Base-by-base conservation (phyloP, 2,113 vertebrate species). In the Atlantisia rogersi region DNA sequence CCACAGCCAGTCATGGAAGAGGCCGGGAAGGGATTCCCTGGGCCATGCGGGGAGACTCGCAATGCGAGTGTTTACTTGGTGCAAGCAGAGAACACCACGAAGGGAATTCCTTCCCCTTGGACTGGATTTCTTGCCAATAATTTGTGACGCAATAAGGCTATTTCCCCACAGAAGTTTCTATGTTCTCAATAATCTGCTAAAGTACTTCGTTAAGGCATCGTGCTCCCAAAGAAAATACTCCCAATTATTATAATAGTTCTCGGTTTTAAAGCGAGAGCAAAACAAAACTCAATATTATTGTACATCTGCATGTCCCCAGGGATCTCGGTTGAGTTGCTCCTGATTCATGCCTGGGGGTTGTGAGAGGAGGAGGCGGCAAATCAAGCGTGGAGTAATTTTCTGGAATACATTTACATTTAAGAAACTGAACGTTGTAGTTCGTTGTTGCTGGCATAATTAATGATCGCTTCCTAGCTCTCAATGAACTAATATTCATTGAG, bases 331-430 rank as follows among this genome's bases (percentile, higher is more conserved):
- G 55, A 62, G 22, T 28, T 79, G 55, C 68, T 95, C 76, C 71
- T 75, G 91, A 78, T 90, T 86, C 73, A 8, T 6, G 24, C 64
- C 77, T 42, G 91, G 37, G 56, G 73, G 86, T 46, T 86, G 59
- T 18, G 64, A 86, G 88, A 73, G 78, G 86, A 92, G 77, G 79
- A 75, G 82, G 71, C n/a, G 68, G 84, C 32, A 20, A 93, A 90
- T 62, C 59, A 56, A 94, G 63, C 1, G 0, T 6, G 31, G 71
- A 67, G 64, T 68, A 13, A 56, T 92, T 70, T 70, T 77, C 60
- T 37, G 25, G 60, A 75, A 67, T 59, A 62, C 63, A 62, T 88
- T 73, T 92, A 37, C 67, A 87, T 64, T 22, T 48, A 63, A 90
- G 64, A n/a, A 91, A 70, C n/a, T 88, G 67, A 62, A 31, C 15